phyloP scores from a whole-genome alignment of 2,888 invertebrate genomes.

The Drosophila maculinotata region DNA sequence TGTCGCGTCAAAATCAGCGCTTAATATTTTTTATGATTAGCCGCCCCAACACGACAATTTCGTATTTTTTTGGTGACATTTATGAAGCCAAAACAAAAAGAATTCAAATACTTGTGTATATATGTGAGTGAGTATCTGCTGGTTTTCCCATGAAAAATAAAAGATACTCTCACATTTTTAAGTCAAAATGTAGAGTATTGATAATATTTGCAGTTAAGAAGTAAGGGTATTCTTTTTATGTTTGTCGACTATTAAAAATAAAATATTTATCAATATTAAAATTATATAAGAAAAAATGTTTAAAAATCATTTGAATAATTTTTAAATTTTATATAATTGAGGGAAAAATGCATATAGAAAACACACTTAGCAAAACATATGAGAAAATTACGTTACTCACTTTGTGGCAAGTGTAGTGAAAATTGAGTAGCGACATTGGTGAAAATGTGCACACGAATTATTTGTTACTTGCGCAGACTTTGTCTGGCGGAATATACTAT shows the following conservation, averaged over 20 bases:
- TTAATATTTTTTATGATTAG: slow-evolving; percentile 77
- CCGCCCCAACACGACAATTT: slow-evolving; percentile 39
- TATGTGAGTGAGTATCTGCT: background rate
- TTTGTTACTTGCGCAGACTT: slow-evolving; percentile 52
- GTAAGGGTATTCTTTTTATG: too few relatives aligned
- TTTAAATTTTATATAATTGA: too few relatives aligned
- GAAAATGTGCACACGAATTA: slow-evolving; percentile 45
- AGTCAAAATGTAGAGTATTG: too few relatives aligned
- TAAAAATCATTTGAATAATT: too few relatives aligned
- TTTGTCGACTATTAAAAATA: too few relatives aligned
- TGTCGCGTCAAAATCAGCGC: slow-evolving; percentile 79
- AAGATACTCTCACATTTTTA: slow-evolving; percentile 3
- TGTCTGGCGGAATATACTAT: slow-evolving; percentile 33
- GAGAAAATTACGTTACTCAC: background rate
- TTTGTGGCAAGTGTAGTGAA: slow-evolving; percentile 5
- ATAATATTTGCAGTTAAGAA: too few relatives aligned
- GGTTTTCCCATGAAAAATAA: background rate
- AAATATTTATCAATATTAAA: too few relatives aligned
- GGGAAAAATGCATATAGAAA: too few relatives aligned
- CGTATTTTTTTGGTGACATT: slow-evolving; percentile 57
- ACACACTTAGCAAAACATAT: background rate
- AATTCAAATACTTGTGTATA: slow-evolving; percentile 3
- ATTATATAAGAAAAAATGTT: too few relatives aligned
- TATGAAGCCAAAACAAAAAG: slow-evolving; percentile 58
- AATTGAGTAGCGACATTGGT: slow-evolving; percentile 21